Evolutionary conservation across 2,113 vertebrate species (phyloP), one percentile per base, ranked within the genome.

Genomic region (Theristicus caerulescens): DNA sequence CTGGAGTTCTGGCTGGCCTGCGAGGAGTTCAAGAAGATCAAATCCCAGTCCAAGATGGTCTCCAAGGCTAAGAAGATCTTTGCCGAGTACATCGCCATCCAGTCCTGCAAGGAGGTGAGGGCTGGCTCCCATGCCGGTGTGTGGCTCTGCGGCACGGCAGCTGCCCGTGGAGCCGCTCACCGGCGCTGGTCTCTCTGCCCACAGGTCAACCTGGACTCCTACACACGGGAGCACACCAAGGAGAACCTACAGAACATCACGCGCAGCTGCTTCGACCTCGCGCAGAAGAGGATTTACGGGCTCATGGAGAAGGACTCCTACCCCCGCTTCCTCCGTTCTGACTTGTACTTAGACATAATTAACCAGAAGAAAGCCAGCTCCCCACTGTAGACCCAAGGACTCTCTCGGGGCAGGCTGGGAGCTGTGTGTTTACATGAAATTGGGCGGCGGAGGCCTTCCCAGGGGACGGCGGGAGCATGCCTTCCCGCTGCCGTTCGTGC

Each of bases 291-390:
- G 97, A 99, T 99, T 98, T 99, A 99, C 0, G 99, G 99, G 84
- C 98, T 99, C 66, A 99, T 99, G 99, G 99, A 99, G 97, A 99
- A 99, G 96, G 99, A 99, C 98, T 99, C 99, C 5, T 99, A 99
- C 82, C 99, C 99, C 7, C 99, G 99, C 57, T 99, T 99, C 97
- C 98, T 99, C 66, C 99, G 99, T 96, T 99, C 99, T 8, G 99
- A 99, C 97, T 98, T 99, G 81, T 99, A 99, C 97, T 96, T 99
- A 97, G 99, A 99, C 98, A 98, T 99, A 97, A 98, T 99, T 95
- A 99, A 99, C 98, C 99, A 99, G 98, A 99, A 99, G 98, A 99
- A 99, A 95, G 94, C 98, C 96, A 99, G 98, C 96, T 98, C 98
- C 42, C 98, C 98, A 0, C 99, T 99, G 86, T 98, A 99, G 97